Percentiles rank a stretch among this genome's conserved stretches.
Evolutionary conservation across 2,113 vertebrate species (phyloP).

Genomic region (Galemys pyrenaicus): DNA sequence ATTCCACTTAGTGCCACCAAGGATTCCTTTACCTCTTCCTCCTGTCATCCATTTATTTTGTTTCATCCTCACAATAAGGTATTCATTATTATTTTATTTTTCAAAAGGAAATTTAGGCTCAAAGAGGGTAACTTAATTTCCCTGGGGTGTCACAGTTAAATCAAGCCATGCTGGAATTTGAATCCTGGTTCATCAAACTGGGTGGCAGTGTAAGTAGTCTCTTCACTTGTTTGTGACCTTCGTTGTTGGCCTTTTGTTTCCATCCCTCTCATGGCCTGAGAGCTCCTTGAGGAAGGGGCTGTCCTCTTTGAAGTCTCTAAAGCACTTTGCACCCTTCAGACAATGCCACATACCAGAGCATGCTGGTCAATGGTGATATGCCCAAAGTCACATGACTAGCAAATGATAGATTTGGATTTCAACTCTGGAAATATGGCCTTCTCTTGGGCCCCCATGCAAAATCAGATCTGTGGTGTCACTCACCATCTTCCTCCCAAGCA

Average conservation of each 20-base stretch:
- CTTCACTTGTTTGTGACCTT: background rate
- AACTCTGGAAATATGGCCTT: background rate
- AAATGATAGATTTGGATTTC: background rate
- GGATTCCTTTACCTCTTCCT: background rate
- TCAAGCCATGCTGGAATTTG: background rate
- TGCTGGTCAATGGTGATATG: background rate
- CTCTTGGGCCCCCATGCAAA: background rate
- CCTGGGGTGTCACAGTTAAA: background rate
- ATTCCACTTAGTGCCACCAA: background rate
- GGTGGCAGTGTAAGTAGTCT: background rate
- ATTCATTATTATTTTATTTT: slow-evolving; percentile 27
- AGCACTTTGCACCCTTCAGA: background rate
- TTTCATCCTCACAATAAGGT: background rate
- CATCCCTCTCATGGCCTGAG: background rate
- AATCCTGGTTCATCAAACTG: background rate
- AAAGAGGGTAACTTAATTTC: background rate
- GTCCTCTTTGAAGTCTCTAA: background rate
- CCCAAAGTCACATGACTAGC: background rate
- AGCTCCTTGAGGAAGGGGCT: background rate
- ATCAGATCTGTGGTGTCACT: background rate
- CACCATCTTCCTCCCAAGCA: background rate
- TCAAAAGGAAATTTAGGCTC: background rate
- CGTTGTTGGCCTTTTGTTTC: background rate
- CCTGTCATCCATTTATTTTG: slow-evolving; percentile 19
- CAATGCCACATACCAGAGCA: background rate